Conservation (phyloP, 1,140 invertebrate genomes). For the Ooceraea biroi region DNA sequence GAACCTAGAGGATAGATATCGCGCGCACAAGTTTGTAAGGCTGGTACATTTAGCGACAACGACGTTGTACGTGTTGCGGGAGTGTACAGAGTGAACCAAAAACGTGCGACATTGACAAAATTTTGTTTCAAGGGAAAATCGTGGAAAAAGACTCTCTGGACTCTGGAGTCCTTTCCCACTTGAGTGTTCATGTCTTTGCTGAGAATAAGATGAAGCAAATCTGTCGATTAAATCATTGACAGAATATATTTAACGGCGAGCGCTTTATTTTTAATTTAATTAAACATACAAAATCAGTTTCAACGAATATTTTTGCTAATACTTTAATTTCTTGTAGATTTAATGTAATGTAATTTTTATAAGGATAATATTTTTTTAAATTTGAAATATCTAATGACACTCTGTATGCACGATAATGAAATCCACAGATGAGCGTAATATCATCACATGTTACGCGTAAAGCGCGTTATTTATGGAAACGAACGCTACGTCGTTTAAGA, state of each 20-base stretch:
- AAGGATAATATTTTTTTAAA: no score
- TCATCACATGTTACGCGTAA: constrained; percentile 45
- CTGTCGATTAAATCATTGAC: not conserved
- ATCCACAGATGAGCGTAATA: constrained; percentile 59
- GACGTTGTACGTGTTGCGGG: constrained; percentile 20
- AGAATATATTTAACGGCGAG: not conserved
- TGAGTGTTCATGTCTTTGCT: not conserved
- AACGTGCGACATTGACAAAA: constrained; percentile 6
- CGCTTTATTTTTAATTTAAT: not conserved
- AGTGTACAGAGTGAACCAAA: constrained; percentile 17
- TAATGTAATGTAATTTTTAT: no score
- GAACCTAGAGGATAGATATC: constrained; percentile 79
- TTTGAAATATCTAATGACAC: not conserved
- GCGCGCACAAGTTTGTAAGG: constrained; percentile 42
- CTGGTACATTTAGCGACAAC: constrained; percentile 57
- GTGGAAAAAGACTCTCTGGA: no score
- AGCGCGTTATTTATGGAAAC: constrained; percentile 44
- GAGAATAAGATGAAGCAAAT: no score
- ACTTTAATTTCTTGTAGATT: no score
- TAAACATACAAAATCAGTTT: no score
- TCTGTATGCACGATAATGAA: constrained; percentile 31
- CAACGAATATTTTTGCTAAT: no score
- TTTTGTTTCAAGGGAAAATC: constrained; percentile 5
- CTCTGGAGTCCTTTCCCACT: not conserved
- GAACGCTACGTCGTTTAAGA: constrained; percentile 22